A percentile compares a stretch with the other conserved stretches of the same genome.
Conservation (phyloP, 2,797 vertebrate genomes). For the Cyclura pinguis region DNA sequence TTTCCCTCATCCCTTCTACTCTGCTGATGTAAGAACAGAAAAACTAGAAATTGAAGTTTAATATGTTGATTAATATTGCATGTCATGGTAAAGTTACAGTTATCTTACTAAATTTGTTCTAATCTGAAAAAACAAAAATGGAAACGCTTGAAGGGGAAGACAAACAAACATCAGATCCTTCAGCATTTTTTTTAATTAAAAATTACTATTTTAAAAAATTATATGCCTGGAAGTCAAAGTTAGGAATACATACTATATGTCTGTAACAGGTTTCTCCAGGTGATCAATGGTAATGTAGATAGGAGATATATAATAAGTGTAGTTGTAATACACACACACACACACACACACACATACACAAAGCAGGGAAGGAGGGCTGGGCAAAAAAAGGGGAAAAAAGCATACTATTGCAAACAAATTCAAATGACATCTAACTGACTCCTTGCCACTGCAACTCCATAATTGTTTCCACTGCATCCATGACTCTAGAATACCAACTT, state of each 20-base stretch:
- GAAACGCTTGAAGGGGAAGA: too few relatives aligned
- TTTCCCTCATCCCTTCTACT: neutral
- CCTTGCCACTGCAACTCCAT: too few relatives aligned
- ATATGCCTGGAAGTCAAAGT: neutral
- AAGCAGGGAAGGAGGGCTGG: neutral
- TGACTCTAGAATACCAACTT: too few relatives aligned
- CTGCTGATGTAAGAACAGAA: neutral
- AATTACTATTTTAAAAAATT: neutral
- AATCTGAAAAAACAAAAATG: neutral
- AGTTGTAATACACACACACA: too few relatives aligned
- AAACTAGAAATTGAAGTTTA: neutral
- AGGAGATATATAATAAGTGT: too few relatives aligned
- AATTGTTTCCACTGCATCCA: too few relatives aligned
- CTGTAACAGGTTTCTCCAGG: neutral
- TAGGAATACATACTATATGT: neutral
- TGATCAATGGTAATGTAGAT: too few relatives aligned
- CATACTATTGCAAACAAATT: too few relatives aligned
- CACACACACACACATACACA: too few relatives aligned
- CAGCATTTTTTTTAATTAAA: conserved; percentile 4
- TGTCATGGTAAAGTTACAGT: neutral
- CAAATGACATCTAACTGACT: too few relatives aligned
- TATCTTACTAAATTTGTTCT: conserved; percentile 34
- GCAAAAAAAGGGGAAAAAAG: too few relatives aligned
- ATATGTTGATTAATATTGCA: neutral
- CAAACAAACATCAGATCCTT: conserved; percentile 19